phyloP scores from a whole-genome alignment of 2,113 vertebrate genomes.

The Phyllopteryx taeniolatus region DNA sequence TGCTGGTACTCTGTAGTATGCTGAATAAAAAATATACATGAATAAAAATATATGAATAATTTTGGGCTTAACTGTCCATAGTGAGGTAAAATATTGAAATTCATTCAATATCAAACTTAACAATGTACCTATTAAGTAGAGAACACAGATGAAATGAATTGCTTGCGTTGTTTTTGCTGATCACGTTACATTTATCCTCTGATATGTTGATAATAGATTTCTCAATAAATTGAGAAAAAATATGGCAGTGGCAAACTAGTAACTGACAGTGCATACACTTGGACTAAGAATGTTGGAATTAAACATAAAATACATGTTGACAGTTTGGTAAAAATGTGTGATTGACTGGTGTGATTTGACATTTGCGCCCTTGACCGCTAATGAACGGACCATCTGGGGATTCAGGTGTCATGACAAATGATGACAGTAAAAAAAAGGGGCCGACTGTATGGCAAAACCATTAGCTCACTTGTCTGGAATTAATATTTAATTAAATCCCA shows the following conservation, averaged over 20 bases:
- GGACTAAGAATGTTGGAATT: not conserved
- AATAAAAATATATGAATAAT: no score
- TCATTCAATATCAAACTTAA: no score
- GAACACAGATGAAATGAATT: no score
- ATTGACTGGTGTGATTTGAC: conserved; percentile 36
- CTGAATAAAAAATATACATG: no score
- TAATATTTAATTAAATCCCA: conserved; percentile 19
- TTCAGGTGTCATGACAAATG: conserved; percentile 25
- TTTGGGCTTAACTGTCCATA: no score
- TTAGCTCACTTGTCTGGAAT: conserved; percentile 12
- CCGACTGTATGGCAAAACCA: conserved; percentile 13
- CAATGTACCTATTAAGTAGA: no score
- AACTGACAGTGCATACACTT: not conserved
- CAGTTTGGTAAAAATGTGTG: not conserved
- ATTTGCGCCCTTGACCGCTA: conserved; percentile 42
- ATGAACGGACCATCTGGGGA: conserved; percentile 35
- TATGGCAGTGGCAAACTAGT: not conserved
- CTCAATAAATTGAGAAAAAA: no score
- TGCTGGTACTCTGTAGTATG: no score
- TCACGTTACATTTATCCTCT: no score
- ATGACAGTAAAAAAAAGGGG: conserved; percentile 16
- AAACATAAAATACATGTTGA: not conserved
- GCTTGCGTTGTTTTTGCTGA: no score
- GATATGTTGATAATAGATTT: no score
- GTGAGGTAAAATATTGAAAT: no score